Evolutionary conservation across 2,797 vertebrate genomes (phyloP).

Genomic region (Bucorvus abyssinicus): DNA sequence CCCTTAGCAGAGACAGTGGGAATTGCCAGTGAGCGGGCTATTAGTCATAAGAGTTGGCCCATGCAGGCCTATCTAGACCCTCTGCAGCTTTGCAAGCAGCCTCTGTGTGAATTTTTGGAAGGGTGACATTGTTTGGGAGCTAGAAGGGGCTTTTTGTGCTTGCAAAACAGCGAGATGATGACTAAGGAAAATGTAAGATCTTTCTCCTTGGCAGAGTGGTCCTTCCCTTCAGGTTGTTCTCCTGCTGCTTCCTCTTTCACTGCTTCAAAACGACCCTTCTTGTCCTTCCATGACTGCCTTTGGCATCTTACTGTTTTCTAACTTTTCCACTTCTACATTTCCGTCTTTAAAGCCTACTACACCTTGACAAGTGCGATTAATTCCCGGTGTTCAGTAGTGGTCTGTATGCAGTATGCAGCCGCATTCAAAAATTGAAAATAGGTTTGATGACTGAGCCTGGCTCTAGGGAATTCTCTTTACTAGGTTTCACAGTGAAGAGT

Average conservation of each 20-base stretch:
- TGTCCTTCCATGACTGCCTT: not conserved
- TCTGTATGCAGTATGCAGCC: not conserved
- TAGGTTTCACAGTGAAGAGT: not conserved
- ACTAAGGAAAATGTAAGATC: not conserved
- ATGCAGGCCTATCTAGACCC: no score
- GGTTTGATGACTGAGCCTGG: not conserved
- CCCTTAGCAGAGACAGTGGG: not conserved
- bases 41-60: not conserved
- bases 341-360: not conserved
- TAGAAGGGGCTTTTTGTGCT: not conserved
- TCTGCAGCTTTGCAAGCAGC: not conserved
- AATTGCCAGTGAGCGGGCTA: not conserved
- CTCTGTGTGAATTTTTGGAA: not conserved
- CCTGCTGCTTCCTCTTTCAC: not conserved
- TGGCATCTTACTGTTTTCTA: not conserved
- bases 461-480: not conserved
- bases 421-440: not conserved
- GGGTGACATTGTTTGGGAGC: not conserved
- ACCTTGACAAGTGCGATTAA: not conserved
- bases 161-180: not conserved
- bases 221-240: not conserved
- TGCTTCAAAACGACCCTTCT: not conserved
- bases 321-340: not conserved
- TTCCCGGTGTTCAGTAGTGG: not conserved
- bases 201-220: not conserved